Evolutionary conservation across 2,797 vertebrate genomes (phyloP).

Genomic region (Eutrigla gurnardus): DNA sequence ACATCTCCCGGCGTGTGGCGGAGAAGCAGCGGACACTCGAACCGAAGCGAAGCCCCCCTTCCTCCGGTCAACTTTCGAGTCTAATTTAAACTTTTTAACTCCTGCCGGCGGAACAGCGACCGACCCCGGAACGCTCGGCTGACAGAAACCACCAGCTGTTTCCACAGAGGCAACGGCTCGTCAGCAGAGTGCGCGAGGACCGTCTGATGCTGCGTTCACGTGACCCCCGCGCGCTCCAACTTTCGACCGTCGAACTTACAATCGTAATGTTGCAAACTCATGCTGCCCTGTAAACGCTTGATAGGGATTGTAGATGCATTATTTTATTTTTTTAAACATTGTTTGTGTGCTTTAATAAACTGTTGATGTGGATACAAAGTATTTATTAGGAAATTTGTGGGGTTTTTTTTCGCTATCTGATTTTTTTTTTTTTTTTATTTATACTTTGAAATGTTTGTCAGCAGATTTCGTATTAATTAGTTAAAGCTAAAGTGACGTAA

Average conservation of each 20-base stretch:
- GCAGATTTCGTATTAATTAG: background rate
- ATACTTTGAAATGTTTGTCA: background rate
- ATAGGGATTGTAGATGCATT: background rate
- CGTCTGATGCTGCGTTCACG: slow-evolving; percentile 65
- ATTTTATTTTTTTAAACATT: background rate
- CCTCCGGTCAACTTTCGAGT: slow-evolving; percentile 16
- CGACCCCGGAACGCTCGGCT: slow-evolving; percentile 24
- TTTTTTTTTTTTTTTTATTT: background rate
- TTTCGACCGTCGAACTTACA: background rate
- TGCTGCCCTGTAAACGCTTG: background rate
- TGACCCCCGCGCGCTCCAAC: background rate
- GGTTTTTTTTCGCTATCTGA: background rate
- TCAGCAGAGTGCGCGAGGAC: slow-evolving; percentile 65
- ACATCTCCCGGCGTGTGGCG: slow-evolving; percentile 40
- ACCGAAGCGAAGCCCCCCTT: background rate
- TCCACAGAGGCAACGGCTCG: slow-evolving; percentile 74
- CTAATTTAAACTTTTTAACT: slow-evolving; percentile 58
- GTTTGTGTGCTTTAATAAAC: background rate
- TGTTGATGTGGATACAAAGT: background rate
- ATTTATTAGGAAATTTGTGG: background rate
- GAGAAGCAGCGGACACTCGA: slow-evolving; percentile 25
- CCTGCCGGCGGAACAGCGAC: slow-evolving; percentile 24
- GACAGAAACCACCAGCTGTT: slow-evolving; percentile 82
- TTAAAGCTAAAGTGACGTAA: background rate
- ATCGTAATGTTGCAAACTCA: background rate